These are phyloP conservation scores for Chiridota heheva DNA, from an alignment of 35 echinoderm and acorn worm species.

Conservation along the genomic window DNA sequence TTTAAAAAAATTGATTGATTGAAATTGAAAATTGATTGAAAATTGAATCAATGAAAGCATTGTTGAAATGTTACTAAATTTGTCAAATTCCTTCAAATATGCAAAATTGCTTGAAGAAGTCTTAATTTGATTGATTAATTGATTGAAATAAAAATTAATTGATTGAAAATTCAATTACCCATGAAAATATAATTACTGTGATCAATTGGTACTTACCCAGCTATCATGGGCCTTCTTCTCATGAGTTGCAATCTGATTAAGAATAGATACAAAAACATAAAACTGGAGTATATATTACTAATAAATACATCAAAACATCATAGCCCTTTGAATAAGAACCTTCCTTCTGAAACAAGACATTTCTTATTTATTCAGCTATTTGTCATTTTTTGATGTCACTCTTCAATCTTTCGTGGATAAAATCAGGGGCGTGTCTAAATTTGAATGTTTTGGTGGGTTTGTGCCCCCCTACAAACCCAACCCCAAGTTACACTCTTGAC, in stretches of 20 bases:
- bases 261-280: constrained; percentile 15
- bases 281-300: not conserved
- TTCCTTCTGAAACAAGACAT: not conserved
- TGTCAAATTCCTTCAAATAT: too few relatives aligned
- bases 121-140: too few relatives aligned
- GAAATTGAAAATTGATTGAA: too few relatives aligned
- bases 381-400: not conserved
- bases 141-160: not conserved
- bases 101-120: too few relatives aligned
- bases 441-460: not conserved
- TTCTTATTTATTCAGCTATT: not conserved
- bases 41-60: too few relatives aligned
- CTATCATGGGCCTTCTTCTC: constrained; percentile 77
- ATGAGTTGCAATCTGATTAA: constrained; percentile 62
- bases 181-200: not conserved
- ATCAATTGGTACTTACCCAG: constrained; percentile 52
- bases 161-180: not conserved
- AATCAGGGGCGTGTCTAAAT: not conserved
- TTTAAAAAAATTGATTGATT: too few relatives aligned
- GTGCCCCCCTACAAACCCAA: not conserved
- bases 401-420: not conserved
- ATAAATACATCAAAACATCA: not conserved
- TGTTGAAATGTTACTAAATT: too few relatives aligned
- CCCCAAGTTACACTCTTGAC: not conserved
- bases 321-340: not conserved